phyloP scores from a whole-genome alignment of 1,140 invertebrate species.

The Chionoecetes opilio region DNA sequence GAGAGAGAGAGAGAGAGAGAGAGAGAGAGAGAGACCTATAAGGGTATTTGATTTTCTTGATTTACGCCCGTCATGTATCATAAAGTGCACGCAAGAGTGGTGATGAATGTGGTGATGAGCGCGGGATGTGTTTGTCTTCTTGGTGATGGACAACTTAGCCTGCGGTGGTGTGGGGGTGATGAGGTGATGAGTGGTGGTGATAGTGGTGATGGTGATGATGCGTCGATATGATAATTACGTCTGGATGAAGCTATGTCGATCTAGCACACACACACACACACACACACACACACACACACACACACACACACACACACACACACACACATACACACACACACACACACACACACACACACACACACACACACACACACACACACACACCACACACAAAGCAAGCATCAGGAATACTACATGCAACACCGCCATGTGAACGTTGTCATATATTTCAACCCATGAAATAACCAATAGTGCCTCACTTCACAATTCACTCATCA shows the following conservation, averaged over 20 bases:
- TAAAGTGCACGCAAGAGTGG: background rate
- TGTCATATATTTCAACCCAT: slow-evolving; percentile 30
- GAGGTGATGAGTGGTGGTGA: background rate
- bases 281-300: background rate
- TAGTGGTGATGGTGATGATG: background rate
- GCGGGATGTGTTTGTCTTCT: background rate
- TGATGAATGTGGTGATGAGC: background rate
- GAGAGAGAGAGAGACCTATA: no score
- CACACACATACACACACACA: background rate
- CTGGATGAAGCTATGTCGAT: background rate
- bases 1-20: no score
- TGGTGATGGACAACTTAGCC: background rate
- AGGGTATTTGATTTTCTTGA: background rate
- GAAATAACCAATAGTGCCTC: background rate
- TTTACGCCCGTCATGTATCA: background rate
- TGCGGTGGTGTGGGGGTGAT: background rate
- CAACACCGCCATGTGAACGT: background rate
- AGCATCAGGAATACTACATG: background rate
- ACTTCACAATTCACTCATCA: slow-evolving; percentile 29
- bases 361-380: background rate
- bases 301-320: slow-evolving; percentile 7
- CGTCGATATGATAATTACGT: background rate
- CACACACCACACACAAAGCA: background rate
- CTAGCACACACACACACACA: background rate
- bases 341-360: background rate